Evolutionary conservation across 2,888 invertebrate species (phyloP).

Genomic region (Anarsia innoxiella): DNA sequence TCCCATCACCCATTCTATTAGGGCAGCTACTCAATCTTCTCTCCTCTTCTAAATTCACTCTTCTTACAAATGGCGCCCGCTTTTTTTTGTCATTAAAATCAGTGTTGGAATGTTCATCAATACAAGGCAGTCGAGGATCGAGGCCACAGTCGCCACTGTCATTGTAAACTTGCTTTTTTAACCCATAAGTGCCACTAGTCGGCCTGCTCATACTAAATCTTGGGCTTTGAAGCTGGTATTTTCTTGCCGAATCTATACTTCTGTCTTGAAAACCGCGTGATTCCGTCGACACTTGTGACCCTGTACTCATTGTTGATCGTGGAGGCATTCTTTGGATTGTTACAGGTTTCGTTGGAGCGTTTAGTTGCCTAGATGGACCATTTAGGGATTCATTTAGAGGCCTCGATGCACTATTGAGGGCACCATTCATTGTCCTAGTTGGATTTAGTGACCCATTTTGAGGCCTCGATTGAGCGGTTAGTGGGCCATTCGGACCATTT

Average conservation of each 20-base stretch:
- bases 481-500: too few relatives aligned
- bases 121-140: slow-evolving; percentile 50
- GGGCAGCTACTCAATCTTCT: slow-evolving; percentile 40
- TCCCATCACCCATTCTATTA: slow-evolving; percentile 30
- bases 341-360: too few relatives aligned
- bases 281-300: too few relatives aligned
- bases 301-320: too few relatives aligned
- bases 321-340: too few relatives aligned
- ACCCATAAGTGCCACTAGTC: slow-evolving; percentile 19
- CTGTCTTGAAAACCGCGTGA: slow-evolving; percentile 1
- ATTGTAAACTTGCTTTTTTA: slow-evolving; percentile 33
- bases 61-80: slow-evolving; percentile 30
- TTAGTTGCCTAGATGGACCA: too few relatives aligned
- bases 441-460: too few relatives aligned
- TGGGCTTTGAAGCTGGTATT: slow-evolving; percentile 16
- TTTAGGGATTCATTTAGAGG: too few relatives aligned
- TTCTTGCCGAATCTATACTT: slow-evolving; percentile 12
- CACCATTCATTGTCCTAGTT: too few relatives aligned
- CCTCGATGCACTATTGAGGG: too few relatives aligned
- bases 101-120: slow-evolving; percentile 55
- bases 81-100: slow-evolving; percentile 29
- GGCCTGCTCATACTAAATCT: slow-evolving; percentile 18
- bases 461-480: too few relatives aligned
- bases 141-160: slow-evolving; percentile 49
- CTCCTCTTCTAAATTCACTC: slow-evolving; percentile 31